phyloP scores from a whole-genome alignment of 2,113 vertebrate genomes.

The Sapajus apella region DNA sequence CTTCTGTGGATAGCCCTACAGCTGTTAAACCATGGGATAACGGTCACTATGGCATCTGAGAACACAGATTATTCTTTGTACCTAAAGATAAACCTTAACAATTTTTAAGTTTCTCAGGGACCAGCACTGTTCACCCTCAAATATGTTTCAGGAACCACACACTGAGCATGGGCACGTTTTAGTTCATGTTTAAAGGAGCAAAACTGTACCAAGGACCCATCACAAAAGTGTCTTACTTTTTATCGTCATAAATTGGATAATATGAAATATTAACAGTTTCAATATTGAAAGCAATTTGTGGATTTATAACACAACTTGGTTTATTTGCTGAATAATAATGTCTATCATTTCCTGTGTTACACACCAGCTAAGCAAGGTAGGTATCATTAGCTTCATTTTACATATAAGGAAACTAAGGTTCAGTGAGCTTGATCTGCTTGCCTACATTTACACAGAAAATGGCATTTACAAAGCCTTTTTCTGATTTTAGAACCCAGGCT shows the following conservation, averaged over 20 bases:
- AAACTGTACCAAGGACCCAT: slow-evolving; percentile 11
- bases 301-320: background rate
- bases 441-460: background rate
- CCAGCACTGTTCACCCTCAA: background rate
- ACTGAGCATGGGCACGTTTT: background rate
- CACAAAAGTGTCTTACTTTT: background rate
- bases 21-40: background rate
- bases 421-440: background rate
- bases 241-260: background rate
- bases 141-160: background rate
- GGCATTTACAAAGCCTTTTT: background rate
- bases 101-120: background rate
- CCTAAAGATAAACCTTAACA: background rate
- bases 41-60: background rate
- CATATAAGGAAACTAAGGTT: background rate
- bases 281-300: background rate
- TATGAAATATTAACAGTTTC: background rate
- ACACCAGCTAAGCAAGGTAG: background rate
- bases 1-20: background rate
- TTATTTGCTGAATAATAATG: slow-evolving; percentile 9
- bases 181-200: background rate
- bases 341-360: background rate
- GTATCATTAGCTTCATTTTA: background rate
- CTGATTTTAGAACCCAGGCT: background rate
- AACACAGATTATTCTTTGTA: background rate